Evolutionary conservation across 2,113 vertebrate genomes (phyloP).

Genomic region (Nicator chloris): DNA sequence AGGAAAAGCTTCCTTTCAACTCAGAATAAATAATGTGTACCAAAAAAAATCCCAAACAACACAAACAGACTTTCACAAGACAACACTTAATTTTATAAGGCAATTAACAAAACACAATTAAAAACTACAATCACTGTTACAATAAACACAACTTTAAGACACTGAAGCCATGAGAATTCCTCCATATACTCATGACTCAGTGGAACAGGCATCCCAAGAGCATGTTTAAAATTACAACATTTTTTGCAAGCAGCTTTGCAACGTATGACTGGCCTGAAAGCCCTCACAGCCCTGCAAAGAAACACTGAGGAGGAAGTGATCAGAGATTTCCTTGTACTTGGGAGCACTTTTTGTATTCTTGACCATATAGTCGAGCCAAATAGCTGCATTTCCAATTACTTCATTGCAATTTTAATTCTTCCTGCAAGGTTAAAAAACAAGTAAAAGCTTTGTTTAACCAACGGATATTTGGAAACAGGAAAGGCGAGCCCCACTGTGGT

Average conservation of each 20-base stretch:
- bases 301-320: neutral
- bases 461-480: slow-evolving; percentile 43
- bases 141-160: neutral
- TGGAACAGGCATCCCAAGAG: neutral
- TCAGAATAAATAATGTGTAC: neutral
- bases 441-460: neutral
- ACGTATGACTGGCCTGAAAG: neutral
- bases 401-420: neutral
- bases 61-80: neutral
- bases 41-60: neutral
- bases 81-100: neutral
- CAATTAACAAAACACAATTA: neutral
- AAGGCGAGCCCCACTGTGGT: neutral
- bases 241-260: neutral
- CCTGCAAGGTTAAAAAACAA: neutral
- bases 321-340: neutral
- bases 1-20: neutral
- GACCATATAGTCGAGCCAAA: rapidly evolving
- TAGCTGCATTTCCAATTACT: neutral
- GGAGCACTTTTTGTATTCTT: neutral
- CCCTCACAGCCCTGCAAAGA: neutral
- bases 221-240: rapidly evolving
- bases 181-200: neutral
- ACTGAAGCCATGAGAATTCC: neutral
- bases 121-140: neutral